Evolutionary conservation across 1,140 invertebrate genomes (phyloP), one percentile per base, ranked within the genome.

Genomic region (Caerostris darwini): DNA sequence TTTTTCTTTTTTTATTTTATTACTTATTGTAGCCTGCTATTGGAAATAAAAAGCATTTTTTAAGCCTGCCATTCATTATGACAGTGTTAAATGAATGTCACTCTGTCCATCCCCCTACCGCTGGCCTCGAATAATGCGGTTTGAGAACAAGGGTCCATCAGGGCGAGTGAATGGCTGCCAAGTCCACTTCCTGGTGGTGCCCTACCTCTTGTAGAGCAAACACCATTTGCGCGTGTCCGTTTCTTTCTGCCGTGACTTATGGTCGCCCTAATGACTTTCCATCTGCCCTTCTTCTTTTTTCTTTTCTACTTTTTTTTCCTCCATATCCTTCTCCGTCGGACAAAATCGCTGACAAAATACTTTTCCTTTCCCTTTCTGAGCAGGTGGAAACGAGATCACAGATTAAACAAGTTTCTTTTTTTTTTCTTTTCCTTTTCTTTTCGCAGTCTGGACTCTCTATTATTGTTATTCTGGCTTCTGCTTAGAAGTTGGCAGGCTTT

Each of bases 341-440:
- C 89, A 90, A 81, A 90, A 81, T 90, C 89, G 89, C 89, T 90
- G 89, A 90, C 89, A 90, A 90, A 90, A 90, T 90, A 90, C 89
- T 90, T 90, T 90, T 81, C 89, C 71, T 59, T 86, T 81, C 89
- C 69, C 54, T 81, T 34, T 69, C 59, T 17, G 59, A 54, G 85
- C 89, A 90, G 89, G 89, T 90, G 89, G 89, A 90, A 58, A 54
- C 53, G 89, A 90, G 67, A 81, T 77, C 54, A 56, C n/a, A 90
- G 89, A 90, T 90, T 90, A 90, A 81, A 90, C 89, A 89, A 89
- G 87, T 89, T 89, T 89, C 64, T 89, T 89, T 56, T 57, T 56
- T n/a, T 14, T 19, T 54, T 56, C 56, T 57, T 64, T 8, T 54
- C 53, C 7, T 50, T 6, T 7, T 77, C n/a, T 77, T 17, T 10